Evolutionary conservation across 1,140 invertebrate species (phyloP).

Genomic region (Ips nitidus): DNA sequence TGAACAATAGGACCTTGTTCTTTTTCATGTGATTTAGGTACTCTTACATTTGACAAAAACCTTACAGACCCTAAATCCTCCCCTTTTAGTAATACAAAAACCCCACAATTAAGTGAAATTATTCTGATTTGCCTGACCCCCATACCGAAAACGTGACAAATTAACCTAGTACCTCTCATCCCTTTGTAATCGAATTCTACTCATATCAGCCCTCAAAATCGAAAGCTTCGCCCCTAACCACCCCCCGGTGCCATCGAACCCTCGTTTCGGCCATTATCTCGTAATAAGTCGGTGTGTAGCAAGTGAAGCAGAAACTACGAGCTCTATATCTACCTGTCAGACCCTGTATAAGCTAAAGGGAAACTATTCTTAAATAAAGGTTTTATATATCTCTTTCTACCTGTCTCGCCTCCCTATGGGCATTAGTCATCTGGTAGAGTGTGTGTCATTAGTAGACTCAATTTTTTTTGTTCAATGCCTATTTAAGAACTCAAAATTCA

Average conservation of each 20-base stretch:
- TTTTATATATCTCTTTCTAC: conserved; percentile 41
- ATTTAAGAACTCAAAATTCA: neutral
- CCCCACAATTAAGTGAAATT: neutral
- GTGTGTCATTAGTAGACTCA: neutral
- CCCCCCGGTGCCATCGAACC: conserved; percentile 29
- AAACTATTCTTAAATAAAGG: conserved; percentile 42
- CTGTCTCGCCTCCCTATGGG: conserved; percentile 32
- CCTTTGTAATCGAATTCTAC: conserved; percentile 20
- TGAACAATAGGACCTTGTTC: too few species aligned
- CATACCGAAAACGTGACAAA: conserved; percentile 2
- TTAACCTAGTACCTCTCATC: conserved; percentile 3
- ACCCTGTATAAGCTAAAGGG: conserved; percentile 36
- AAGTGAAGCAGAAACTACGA: conserved; percentile 45
- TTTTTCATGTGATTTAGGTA: too few species aligned
- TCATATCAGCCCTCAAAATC: conserved; percentile 27
- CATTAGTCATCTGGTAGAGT: conserved; percentile 26
- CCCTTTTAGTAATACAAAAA: too few species aligned
- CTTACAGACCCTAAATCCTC: too few species aligned
- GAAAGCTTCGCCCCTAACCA: conserved; percentile 37
- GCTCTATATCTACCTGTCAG: conserved; percentile 41
- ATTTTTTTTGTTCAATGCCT: neutral
- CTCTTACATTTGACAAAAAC: too few species aligned
- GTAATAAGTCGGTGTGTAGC: conserved; percentile 44
- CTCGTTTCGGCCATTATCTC: conserved; percentile 43
- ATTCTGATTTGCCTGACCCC: neutral